Base-by-base conservation (phyloP, 2,888 invertebrate species). In the Coelopa pilipes region DNA sequence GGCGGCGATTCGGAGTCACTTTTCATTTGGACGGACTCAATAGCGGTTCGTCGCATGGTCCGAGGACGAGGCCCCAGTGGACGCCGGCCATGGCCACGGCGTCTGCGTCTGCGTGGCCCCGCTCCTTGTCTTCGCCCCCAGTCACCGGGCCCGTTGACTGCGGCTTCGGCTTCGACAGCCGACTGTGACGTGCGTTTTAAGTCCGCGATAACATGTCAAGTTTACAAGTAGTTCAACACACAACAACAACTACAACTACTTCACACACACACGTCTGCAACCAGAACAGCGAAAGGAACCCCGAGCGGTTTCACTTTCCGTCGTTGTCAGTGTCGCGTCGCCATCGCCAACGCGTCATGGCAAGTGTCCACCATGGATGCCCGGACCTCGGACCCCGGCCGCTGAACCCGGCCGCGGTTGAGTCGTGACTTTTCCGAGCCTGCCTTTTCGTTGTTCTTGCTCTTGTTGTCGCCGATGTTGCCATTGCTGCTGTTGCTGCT, bases 101-200 rank as follows among this genome's bases (percentile, higher is more conserved):
- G n/a, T n/a, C n/a, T n/a, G n/a, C n/a, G n/a, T n/a, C n/a, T n/a
- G n/a, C n/a, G n/a, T n/a, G n/a, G n/a, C n/a, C n/a, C n/a, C n/a
- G n/a, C n/a, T n/a, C n/a, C n/a, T n/a, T n/a, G n/a, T n/a, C n/a
- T n/a, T n/a, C n/a, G n/a, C n/a, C n/a, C n/a, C n/a, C n/a, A n/a
- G n/a, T n/a, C n/a, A n/a, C 7, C 34, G 34, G 34, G 7, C 34
- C 34, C 34, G 53, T 53, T 49, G 62, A 62, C 70, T 62, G 50
- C 45, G 17, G 12, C 10, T 50, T 62, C 34, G 62, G 50, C 70
- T 62, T 13, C 17, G 34, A 34, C 34, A 34, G n/a, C 60, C 1
- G 45, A 53, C 62, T 24, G 7, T 50, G 70, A 62, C 70, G 62
- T 62, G 70, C 70, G 70, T 70, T 62, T 70, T 70, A 53, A 70